A percentile compares a stretch with the other conserved stretches of the same genome.
Conservation (phyloP, 2,888 invertebrate genomes). For the Sinelater perroti region DNA sequence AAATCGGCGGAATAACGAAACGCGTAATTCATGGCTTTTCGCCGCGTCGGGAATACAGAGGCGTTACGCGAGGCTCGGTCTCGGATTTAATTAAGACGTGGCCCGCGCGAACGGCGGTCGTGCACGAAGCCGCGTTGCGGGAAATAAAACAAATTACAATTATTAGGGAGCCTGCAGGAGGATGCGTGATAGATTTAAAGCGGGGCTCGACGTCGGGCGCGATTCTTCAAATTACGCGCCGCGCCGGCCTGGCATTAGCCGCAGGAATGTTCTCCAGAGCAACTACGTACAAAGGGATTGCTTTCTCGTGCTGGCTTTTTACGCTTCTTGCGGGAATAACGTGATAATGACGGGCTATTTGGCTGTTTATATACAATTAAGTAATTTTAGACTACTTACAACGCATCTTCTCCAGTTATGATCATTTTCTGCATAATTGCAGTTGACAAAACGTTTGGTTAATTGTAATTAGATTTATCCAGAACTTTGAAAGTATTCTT, state of each 20-base stretch:
- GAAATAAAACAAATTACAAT: slow-evolving; percentile 30
- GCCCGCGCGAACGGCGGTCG: slow-evolving; percentile 24
- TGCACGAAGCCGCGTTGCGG: slow-evolving; percentile 19
- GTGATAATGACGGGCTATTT: too few species aligned
- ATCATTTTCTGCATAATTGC: too few species aligned
- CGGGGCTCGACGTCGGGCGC: slow-evolving; percentile 26
- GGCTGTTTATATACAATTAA: too few species aligned
- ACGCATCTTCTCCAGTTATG: too few species aligned
- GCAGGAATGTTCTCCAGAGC: slow-evolving; percentile 17
- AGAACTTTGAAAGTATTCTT: too few species aligned
- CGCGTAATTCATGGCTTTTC: background rate
- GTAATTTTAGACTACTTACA: too few species aligned
- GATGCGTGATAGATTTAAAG: slow-evolving; percentile 32
- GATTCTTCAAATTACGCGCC: slow-evolving; percentile 24
- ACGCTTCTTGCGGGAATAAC: too few species aligned
- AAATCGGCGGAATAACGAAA: slow-evolving; percentile 14
- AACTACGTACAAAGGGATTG: too few species aligned
- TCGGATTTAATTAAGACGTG: slow-evolving; percentile 29
- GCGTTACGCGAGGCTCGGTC: slow-evolving; percentile 16
- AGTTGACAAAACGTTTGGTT: too few species aligned
- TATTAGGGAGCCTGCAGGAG: slow-evolving; percentile 23
- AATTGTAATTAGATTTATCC: too few species aligned
- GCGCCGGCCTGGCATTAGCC: slow-evolving; percentile 1
- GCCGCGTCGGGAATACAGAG: slow-evolving; percentile 18
- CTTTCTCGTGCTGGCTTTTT: too few species aligned